These are phyloP conservation scores for Ceratothoa steindachneri DNA, from an alignment of 2,888 invertebrate species.

Conservation along the genomic window DNA sequence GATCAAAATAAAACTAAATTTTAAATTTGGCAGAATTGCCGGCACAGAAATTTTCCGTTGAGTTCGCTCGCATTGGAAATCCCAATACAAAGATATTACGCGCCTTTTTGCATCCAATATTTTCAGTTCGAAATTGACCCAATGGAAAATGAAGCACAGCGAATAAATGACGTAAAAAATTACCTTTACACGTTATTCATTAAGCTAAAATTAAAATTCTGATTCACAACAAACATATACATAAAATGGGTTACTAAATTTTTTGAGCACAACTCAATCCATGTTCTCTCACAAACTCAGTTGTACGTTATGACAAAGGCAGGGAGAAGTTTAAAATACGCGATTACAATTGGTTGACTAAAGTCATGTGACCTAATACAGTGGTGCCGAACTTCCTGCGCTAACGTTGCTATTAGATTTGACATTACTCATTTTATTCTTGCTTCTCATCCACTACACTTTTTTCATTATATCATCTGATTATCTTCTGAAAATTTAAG, in stretches of 20 bases:
- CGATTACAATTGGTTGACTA: not conserved
- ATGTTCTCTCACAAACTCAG: constrained; percentile 4
- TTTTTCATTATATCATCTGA: too few species aligned
- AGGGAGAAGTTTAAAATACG: constrained; percentile 1
- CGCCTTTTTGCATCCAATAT: constrained; percentile 1
- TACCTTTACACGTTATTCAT: not conserved
- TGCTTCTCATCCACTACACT: too few species aligned
- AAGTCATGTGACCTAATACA: not conserved
- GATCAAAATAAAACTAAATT: too few species aligned
- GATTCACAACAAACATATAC: not conserved
- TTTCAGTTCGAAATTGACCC: too few species aligned
- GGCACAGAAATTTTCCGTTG: constrained; percentile 3
- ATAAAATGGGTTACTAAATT: not conserved
- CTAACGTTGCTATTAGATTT: not conserved
- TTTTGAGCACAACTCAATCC: not conserved
- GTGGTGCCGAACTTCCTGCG: not conserved
- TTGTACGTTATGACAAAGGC: constrained; percentile 15
- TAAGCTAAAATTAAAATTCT: not conserved
- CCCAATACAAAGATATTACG: not conserved
- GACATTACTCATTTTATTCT: not conserved
- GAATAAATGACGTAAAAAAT: not conserved
- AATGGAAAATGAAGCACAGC: too few species aligned
- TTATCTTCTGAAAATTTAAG: too few species aligned
- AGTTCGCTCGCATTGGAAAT: not conserved
- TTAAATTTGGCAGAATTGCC: too few species aligned